phyloP scores from a whole-genome alignment of 2,113 vertebrate species.

The Psilopsiagon aymara region DNA sequence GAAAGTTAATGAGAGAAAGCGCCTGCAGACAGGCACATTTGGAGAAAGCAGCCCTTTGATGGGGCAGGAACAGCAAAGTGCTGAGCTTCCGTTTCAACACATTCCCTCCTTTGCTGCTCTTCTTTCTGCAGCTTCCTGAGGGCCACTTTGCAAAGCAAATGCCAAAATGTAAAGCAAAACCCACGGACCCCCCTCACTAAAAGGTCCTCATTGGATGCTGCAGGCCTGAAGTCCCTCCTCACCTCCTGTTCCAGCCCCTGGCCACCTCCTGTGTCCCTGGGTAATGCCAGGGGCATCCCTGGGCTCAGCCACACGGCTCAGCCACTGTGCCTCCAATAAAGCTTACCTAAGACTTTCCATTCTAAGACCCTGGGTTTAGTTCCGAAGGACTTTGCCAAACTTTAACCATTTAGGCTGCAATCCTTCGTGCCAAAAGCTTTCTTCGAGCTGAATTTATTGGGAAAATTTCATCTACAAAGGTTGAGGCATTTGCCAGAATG shows the following conservation, averaged over 20 bases:
- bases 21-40: neutral
- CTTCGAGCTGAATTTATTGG: constrained; percentile 52
- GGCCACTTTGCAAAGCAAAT: constrained; percentile 28
- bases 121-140: constrained; percentile 49
- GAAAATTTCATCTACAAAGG: constrained; percentile 62
- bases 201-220: neutral
- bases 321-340: neutral
- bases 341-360: constrained; percentile 57
- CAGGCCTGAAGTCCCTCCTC: neutral
- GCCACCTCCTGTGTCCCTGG: neutral
- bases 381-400: constrained; percentile 40
- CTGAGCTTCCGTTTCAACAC: constrained; percentile 39
- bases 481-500: constrained; percentile 59
- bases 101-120: constrained; percentile 26
- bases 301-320: neutral
- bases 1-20: constrained; percentile 35
- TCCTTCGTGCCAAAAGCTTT: constrained; percentile 52
- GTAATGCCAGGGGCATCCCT: neutral
- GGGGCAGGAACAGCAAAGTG: constrained; percentile 8
- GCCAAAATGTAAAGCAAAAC: neutral
- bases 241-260: neutral
- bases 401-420: constrained; percentile 62
- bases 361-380: neutral
- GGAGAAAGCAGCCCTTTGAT: constrained; percentile 39
- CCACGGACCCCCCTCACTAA: neutral